Conservation (phyloP, 2,113 vertebrate genomes). For the Oncorhynchus masou region DNA sequence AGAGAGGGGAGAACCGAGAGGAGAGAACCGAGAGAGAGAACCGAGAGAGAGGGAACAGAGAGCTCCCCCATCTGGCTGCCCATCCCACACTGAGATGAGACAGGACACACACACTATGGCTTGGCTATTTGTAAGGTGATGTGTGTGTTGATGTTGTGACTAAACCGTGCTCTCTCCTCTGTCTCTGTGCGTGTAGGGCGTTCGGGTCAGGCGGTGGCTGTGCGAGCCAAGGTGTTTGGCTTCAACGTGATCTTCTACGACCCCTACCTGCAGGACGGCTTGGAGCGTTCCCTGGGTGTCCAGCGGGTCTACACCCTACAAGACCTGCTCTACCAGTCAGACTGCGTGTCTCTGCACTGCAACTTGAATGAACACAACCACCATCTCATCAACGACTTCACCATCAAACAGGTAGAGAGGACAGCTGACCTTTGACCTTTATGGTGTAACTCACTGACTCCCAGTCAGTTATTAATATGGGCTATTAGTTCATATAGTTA, state of each 20-base stretch:
- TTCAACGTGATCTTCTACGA: constrained; percentile 98
- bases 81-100: no score
- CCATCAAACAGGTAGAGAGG: constrained; percentile 91
- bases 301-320: constrained; percentile 97
- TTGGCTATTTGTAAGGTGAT: constrained; percentile 9
- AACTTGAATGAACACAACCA: constrained; percentile 98
- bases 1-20: no score
- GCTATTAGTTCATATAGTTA: no score
- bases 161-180: background rate
- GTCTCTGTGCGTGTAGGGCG: constrained; percentile 77
- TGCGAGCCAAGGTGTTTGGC: constrained; percentile 95
- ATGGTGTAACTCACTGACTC: background rate
- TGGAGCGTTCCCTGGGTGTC: constrained; percentile 94
- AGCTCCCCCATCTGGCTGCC: background rate
- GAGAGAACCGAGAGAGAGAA: no score
- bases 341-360: constrained; percentile 98
- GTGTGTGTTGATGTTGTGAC: constrained; percentile 19
- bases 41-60: background rate
- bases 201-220: constrained; percentile 92
- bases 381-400: constrained; percentile 99
- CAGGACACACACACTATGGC: background rate
- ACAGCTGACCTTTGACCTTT: background rate
- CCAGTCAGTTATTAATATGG: no score
- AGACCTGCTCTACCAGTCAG: constrained; percentile 97
- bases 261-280: constrained; percentile 97